phyloP scores from a whole-genome alignment of 2,113 vertebrate species.

The Pungitius pungitius region DNA sequence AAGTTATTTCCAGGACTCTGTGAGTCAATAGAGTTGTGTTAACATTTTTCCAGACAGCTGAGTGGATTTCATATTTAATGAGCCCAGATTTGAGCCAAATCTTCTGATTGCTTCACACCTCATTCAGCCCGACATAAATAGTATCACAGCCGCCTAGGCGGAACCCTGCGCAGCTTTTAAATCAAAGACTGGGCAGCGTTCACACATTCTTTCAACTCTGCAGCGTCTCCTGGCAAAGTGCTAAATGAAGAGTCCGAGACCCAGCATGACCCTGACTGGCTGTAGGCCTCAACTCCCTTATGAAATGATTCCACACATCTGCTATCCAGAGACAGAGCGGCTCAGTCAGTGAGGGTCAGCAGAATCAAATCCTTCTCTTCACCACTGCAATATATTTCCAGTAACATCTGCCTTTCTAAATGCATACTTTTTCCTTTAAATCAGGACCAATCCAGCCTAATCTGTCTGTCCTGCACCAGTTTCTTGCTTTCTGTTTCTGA shows the following conservation, averaged over 20 bases:
- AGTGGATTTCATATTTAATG: background rate
- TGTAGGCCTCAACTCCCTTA: constrained; percentile 33
- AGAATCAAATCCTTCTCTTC: constrained; percentile 34
- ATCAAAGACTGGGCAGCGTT: constrained; percentile 70
- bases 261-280: constrained; percentile 61
- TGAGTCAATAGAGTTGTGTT: background rate
- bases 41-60: background rate
- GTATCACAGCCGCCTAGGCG: constrained; percentile 48
- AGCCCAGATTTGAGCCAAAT: constrained; percentile 38
- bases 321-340: constrained; percentile 60
- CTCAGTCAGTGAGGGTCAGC: constrained; percentile 51
- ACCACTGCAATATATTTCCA: constrained; percentile 20
- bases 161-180: constrained; percentile 65
- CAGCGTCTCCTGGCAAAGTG: constrained; percentile 71
- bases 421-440: constrained; percentile 22
- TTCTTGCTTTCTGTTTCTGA: background rate
- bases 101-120: constrained; percentile 57
- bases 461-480: background rate
- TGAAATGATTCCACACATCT: constrained; percentile 62
- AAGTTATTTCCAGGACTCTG: background rate
- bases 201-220: constrained; percentile 72
- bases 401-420: constrained; percentile 22
- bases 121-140: constrained; percentile 70
- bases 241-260: constrained; percentile 68
- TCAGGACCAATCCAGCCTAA: constrained; percentile 9